phyloP scores from a whole-genome alignment of 2,888 invertebrate species.

The Pharmacophagus antenor region DNA sequence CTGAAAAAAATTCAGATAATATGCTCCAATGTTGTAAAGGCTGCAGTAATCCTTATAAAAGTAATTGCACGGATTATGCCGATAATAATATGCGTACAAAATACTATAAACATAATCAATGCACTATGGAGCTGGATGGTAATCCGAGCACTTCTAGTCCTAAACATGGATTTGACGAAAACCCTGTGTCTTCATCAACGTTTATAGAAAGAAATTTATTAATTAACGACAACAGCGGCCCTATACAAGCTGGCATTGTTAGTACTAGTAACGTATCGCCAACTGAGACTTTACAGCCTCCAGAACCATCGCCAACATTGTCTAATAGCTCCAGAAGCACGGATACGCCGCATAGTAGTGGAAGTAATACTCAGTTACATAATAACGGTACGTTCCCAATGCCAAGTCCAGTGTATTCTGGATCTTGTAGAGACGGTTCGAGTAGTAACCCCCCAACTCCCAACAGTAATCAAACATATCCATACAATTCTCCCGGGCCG shows the following conservation, averaged over 20 bases:
- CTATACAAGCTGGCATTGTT: constrained; percentile 91
- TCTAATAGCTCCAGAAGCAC: constrained; percentile 77
- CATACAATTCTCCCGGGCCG: constrained; percentile 68
- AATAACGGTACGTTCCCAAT: constrained; percentile 65
- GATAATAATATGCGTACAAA: constrained; percentile 65
- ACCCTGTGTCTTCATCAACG: constrained; percentile 86
- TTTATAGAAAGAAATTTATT: constrained; percentile 79
- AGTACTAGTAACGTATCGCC: constrained; percentile 91
- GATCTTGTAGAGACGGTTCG: constrained; percentile 60
- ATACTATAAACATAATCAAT: constrained; percentile 66
- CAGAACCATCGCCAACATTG: constrained; percentile 83
- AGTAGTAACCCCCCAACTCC: constrained; percentile 66
- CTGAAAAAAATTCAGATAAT: constrained; percentile 58
- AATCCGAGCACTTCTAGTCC: constrained; percentile 78
- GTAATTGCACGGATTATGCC: constrained; percentile 59
- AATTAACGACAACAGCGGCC: constrained; percentile 84
- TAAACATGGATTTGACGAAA: constrained; percentile 76
- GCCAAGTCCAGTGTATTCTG: constrained; percentile 75
- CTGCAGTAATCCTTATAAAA: constrained; percentile 69
- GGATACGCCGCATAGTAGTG: constrained; percentile 71
- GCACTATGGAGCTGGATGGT: constrained; percentile 73
- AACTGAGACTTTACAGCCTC: constrained; percentile 74
- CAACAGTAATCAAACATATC: constrained; percentile 53
- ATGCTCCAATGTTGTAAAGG: constrained; percentile 76
- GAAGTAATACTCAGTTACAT: constrained; percentile 56